phyloP scores from a whole-genome alignment of 2,113 vertebrate species.

The Stigmatopora nigra region DNA sequence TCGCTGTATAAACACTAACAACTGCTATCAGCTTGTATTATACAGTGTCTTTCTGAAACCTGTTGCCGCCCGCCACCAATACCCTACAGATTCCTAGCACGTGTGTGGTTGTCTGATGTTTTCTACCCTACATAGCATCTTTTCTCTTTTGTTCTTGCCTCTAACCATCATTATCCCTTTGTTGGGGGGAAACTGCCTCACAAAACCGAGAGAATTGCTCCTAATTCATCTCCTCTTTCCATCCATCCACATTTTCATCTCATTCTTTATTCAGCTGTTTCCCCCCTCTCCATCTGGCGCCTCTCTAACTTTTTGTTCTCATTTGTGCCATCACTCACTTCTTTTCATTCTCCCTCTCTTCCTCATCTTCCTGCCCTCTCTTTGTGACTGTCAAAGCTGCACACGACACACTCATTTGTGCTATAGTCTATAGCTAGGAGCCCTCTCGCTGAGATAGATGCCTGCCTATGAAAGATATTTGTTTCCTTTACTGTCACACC shows the following conservation, averaged over 20 bases:
- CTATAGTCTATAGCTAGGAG: conserved; percentile 59
- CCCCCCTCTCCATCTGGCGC: conserved; percentile 51
- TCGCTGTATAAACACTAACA: no score
- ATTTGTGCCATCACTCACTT: conserved; percentile 43
- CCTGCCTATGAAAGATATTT: conserved; percentile 66
- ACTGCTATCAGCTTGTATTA: no score
- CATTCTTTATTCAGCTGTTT: conserved; percentile 41
- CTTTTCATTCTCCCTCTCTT: conserved; percentile 13
- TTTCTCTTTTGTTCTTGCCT: conserved; percentile 52
- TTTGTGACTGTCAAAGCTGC: conserved; percentile 52
- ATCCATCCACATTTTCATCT: conserved; percentile 33
- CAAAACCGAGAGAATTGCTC: conserved; percentile 43
- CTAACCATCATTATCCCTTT: conserved; percentile 44
- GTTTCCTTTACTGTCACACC: conserved; percentile 70
- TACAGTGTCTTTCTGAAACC: conserved; percentile 7
- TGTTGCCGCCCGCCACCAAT: conserved; percentile 24
- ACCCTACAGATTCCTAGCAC: conserved; percentile 18
- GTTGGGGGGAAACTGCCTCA: conserved; percentile 32
- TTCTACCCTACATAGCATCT: conserved; percentile 42
- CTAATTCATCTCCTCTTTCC: conserved; percentile 39
- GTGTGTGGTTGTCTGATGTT: conserved; percentile 18
- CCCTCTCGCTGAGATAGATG: conserved; percentile 60
- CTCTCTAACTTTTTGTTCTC: conserved; percentile 41
- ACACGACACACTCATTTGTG: conserved; percentile 52
- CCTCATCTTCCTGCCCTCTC: conserved; percentile 40